These are phyloP conservation scores for Semnornis frantzii DNA, from an alignment of 2,113 vertebrate genomes.

Conservation along the genomic window DNA sequence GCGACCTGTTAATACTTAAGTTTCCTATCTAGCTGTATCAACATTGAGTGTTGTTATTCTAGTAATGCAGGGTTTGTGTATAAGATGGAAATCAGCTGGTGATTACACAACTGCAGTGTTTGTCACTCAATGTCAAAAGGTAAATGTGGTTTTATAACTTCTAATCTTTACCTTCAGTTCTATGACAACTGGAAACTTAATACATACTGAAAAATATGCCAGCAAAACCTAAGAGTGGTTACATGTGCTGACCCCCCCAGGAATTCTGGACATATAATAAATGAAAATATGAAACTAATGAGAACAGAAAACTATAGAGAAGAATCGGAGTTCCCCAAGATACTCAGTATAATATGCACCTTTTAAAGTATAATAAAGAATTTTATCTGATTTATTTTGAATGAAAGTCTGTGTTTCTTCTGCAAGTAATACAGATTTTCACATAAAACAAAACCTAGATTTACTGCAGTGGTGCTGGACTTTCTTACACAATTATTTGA, in stretches of 20 bases:
- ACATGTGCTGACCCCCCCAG: neutral
- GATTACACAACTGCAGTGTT: neutral
- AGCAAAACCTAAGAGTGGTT: neutral
- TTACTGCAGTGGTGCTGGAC: neutral
- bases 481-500: neutral
- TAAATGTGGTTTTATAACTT: neutral
- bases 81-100: neutral
- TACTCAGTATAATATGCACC: neutral
- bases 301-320: neutral
- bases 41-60: neutral
- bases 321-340: neutral
- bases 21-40: neutral
- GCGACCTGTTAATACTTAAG: neutral
- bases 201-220: neutral
- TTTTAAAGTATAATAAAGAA: neutral
- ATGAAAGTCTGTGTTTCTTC: neutral
- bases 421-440: constrained; percentile 10
- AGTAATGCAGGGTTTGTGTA: neutral
- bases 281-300: neutral
- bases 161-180: neutral
- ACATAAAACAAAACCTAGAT: constrained; percentile 4
- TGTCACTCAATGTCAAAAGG: neutral
- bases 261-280: neutral
- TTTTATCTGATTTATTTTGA: neutral
- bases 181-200: neutral